Evolutionary conservation across 2,797 vertebrate genomes (phyloP).

Genomic region (Bryconaethiops microstoma): DNA sequence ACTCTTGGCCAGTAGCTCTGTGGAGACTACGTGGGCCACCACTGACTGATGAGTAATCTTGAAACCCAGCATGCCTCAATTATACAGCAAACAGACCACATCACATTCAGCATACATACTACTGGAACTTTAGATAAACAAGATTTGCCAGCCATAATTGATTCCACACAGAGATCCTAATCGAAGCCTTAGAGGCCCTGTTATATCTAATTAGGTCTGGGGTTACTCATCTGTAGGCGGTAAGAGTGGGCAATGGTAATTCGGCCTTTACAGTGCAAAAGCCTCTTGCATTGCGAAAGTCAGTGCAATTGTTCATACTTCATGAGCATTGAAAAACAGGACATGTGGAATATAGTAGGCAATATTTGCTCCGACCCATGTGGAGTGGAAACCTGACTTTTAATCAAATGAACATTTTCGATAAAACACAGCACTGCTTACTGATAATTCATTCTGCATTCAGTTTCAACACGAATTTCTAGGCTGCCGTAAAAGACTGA

Average conservation of each 20-base stretch:
- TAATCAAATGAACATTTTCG: neutral
- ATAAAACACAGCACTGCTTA: neutral
- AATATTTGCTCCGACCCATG: neutral
- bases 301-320: neutral
- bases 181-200: conserved; percentile 67
- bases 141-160: conserved; percentile 72
- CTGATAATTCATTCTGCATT: neutral
- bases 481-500: neutral
- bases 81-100: conserved; percentile 52
- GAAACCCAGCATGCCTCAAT: conserved; percentile 54
- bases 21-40: conserved; percentile 45
- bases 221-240: conserved; percentile 50
- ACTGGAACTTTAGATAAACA: conserved; percentile 53
- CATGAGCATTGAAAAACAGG: conserved; percentile 7
- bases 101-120: conserved; percentile 51
- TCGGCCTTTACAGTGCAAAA: neutral
- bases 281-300: neutral
- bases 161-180: conserved; percentile 67
- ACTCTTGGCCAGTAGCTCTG: conserved; percentile 27
- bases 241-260: conserved; percentile 37
- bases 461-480: neutral
- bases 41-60: conserved; percentile 66
- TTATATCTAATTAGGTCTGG: conserved; percentile 64
- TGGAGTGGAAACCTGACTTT: neutral
- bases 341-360: neutral